Base-by-base conservation (phyloP, 2,113 vertebrate species). In the Thamnaconus septentrionalis region DNA sequence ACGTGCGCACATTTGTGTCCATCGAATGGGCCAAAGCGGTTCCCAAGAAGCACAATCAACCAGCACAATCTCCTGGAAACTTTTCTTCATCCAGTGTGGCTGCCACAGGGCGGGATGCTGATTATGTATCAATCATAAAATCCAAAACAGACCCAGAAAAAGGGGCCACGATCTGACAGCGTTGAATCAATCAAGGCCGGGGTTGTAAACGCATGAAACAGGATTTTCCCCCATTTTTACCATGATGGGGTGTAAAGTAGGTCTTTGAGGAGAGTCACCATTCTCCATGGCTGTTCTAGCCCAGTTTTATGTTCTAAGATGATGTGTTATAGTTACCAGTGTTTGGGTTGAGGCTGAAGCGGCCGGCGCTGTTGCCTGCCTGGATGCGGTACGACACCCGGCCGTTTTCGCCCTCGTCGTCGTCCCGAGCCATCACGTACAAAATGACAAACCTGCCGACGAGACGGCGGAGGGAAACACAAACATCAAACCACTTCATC, bases 381-480 rank as follows among this genome's bases (percentile, higher is more conserved):
- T 89, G 88, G 80, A 99, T 80, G 0, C 91, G 90, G 71, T 98
- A 98, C 9, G 92, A 92, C 44, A 99, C 91, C 0, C 94, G 87
- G 0, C 96, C 94, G 0, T 97, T 97, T 91, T 98, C 97, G 0
- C 97, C 97, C 81, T 96, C 66, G 4, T 99, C 97, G 0, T 83
- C 83, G 72, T 99, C 97, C 56, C 88, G 86, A 11, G 96, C 96
- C 80, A 96, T 93, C 75, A 98, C 89, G 0, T 95, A 94, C 61
- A 98, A 83, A 0, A 92, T 93, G 57, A 93, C 92, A 3, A 94
- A 94, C 3, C 89, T 90, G 79, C 31, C 10, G 8, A 47, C 3
- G 2, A 74, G 4, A 59, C 3, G 61, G 18, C 6, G 68, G 62
- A 43, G 45, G n/a, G 44, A 45, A 45, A 6, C 7, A 45, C 44